Evolutionary conservation across 2,113 vertebrate genomes (phyloP), one percentile per base, ranked within the genome.

Genomic region (Ploceus nigricollis): DNA sequence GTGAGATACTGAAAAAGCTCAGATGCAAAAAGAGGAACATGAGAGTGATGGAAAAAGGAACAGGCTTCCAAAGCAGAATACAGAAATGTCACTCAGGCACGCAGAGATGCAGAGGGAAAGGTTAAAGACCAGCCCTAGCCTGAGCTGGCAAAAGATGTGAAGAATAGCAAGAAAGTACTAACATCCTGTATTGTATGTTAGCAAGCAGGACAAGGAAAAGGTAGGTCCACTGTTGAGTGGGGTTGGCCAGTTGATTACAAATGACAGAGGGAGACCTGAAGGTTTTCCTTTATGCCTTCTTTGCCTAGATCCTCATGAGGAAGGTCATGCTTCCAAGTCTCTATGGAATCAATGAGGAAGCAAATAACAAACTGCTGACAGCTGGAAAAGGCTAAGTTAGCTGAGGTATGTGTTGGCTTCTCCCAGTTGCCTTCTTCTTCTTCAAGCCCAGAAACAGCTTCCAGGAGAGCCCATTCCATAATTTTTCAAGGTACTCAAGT

Each of bases 401-500:
- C 60, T 54, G 50, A 87, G 18, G 23, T 33, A 68, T 8, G 35
- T 53, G 21, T 51, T 81, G 60, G 30, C 44, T 91, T 93, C 53
- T 96, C 35, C 65, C n/a, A 42, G 39, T 24, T 65, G 20, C 18
- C 13, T 3, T 12, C 51, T 75, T 88, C 79, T 89, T 45, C 37
- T 93, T 88, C 53, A 24, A 64, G 65, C 33, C 73, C 42, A 15
- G 64, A 95, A 94, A 87, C 3, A 91, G 35, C 47, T 89, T 69
- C 76, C 56, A 50, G 18, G 50, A 88, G 28, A 72, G 51, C 5
- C 13, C 1, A 1, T 58, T 87, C 64, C 30, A 5, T 51, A 40
- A 33, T 66, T 89, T 84, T 96, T 95, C 60, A 89, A 93, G 83
- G 68, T 40, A 58, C 51, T 89, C 73, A 84, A 82, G 56, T 60